These are phyloP conservation scores for Formica aserva DNA, from an alignment of 2,888 invertebrate genomes.

Conservation along the genomic window DNA sequence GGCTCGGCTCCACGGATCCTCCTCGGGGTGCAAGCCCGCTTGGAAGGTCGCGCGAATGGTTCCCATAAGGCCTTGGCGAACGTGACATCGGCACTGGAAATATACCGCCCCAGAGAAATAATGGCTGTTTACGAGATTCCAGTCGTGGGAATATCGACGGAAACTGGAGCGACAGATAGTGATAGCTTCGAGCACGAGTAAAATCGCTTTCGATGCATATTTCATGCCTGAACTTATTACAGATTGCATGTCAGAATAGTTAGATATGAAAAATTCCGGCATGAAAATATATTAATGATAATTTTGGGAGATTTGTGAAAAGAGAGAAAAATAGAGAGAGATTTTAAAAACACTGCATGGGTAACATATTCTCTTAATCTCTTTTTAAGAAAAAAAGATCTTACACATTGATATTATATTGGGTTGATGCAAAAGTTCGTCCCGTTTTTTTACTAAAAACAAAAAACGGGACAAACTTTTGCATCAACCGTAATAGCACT, in stretches of 20 bases:
- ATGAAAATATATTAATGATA: background rate
- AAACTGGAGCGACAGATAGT: slow-evolving; percentile 39
- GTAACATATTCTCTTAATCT: background rate
- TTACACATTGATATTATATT: background rate
- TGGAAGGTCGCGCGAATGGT: slow-evolving; percentile 45
- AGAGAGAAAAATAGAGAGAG: background rate
- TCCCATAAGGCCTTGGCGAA: slow-evolving; percentile 48
- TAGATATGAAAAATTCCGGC: background rate
- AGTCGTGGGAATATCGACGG: slow-evolving; percentile 30
- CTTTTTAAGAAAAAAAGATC: background rate
- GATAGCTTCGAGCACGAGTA: slow-evolving; percentile 16
- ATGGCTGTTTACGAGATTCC: slow-evolving; percentile 23
- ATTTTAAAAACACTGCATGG: background rate
- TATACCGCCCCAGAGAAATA: slow-evolving; percentile 9
- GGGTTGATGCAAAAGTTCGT: too few species aligned
- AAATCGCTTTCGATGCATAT: background rate
- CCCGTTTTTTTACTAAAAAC: too few species aligned
- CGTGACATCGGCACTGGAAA: slow-evolving; percentile 43
- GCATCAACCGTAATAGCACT: background rate
- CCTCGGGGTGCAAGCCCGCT: slow-evolving; percentile 53
- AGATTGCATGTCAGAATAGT: background rate
- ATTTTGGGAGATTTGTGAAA: background rate
- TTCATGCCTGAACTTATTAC: background rate
- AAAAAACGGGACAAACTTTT: too few species aligned
- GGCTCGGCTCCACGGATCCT: slow-evolving; percentile 24